Conservation (phyloP, 2,113 vertebrate genomes). For the Dromiciops gliroides region DNA sequence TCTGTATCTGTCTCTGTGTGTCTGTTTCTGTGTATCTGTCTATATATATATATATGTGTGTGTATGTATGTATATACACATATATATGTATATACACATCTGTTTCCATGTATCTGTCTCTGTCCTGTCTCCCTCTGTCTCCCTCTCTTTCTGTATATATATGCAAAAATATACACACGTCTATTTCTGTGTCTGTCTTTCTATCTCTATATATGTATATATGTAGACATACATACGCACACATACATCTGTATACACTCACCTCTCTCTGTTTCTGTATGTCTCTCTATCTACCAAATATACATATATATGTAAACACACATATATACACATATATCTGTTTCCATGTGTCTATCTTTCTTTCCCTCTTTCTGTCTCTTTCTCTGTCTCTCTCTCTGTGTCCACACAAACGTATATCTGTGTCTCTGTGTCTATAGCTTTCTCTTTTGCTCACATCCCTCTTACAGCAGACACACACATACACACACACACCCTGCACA, state of each 20-base stretch:
- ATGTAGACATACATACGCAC: no score
- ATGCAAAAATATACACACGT: no score
- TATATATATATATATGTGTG: not conserved
- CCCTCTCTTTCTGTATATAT: no score
- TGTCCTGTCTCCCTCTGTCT: no score
- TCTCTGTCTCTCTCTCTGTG: not conserved
- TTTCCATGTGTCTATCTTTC: not conserved
- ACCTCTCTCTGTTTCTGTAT: no score
- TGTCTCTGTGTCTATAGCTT: not conserved
- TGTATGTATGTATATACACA: not conserved
- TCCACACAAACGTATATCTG: not conserved
- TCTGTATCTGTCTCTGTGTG: accelerated
- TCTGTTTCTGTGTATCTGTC: not conserved
- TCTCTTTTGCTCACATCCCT: slow-evolving; percentile 30
- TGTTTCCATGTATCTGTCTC: not conserved
- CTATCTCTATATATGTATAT: no score
- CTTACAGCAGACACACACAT: slow-evolving; percentile 42
- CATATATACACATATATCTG: no score
- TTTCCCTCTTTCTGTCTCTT: not conserved
- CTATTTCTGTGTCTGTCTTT: no score
- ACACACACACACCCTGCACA: slow-evolving; percentile 7
- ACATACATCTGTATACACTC: no score
- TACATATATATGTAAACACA: no score
- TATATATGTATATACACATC: not conserved
- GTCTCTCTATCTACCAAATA: no score